phyloP scores from a whole-genome alignment of 2,797 vertebrate species.

The Prionace glauca region DNA sequence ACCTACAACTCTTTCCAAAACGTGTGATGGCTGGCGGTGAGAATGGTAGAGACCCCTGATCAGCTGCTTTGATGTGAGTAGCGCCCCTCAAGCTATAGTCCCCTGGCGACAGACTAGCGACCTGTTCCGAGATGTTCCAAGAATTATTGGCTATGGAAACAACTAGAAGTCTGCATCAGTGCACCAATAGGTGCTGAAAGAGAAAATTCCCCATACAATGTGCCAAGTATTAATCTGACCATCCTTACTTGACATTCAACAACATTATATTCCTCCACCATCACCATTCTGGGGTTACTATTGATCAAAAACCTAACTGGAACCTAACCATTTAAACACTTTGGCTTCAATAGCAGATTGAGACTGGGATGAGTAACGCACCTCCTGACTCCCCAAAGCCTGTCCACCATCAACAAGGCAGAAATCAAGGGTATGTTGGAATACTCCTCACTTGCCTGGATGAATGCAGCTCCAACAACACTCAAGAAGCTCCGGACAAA shows the following conservation, averaged over 20 bases:
- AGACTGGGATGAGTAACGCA: no score
- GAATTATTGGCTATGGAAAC: no score
- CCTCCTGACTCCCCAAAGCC: background rate
- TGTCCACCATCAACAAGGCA: background rate
- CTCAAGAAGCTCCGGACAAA: background rate
- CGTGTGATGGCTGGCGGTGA: no score
- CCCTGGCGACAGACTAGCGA: no score
- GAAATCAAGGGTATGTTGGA: background rate
- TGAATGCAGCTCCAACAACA: background rate
- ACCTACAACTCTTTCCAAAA: no score
- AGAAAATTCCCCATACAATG: no score
- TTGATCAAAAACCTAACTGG: background rate
- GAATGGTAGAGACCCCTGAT: no score
- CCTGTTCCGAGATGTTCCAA: no score
- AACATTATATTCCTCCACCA: background rate
- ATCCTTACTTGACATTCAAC: background rate
- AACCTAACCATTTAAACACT: background rate
- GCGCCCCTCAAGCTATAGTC: no score
- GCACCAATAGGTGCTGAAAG: background rate
- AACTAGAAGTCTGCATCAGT: no score
- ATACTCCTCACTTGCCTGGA: background rate
- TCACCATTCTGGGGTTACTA: background rate
- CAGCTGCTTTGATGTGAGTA: no score
- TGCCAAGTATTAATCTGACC: background rate
- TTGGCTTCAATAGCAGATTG: background rate